Percentiles rank a stretch among this genome's conserved stretches.
These are phyloP conservation scores for Sycophaga agraensis DNA, from an alignment of 1,140 invertebrate genomes.

Conservation along the genomic window DNA sequence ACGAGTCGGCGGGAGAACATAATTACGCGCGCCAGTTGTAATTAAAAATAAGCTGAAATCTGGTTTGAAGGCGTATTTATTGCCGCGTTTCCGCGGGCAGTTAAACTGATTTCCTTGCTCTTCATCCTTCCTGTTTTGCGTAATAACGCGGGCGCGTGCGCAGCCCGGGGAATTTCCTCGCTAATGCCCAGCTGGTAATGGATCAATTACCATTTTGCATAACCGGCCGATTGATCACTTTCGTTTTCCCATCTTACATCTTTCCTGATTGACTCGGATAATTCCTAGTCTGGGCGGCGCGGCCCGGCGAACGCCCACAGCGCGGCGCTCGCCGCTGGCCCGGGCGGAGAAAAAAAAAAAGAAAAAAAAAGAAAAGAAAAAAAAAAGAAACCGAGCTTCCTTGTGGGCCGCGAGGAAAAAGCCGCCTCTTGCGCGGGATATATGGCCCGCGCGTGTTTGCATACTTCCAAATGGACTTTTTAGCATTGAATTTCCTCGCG, in stretches of 20 bases:
- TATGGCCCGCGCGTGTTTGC: too few species aligned
- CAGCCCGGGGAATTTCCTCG: constrained; percentile 2
- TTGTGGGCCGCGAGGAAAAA: background rate
- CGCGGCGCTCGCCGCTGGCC: too few species aligned
- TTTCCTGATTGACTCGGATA: constrained; percentile 26
- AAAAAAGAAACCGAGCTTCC: background rate
- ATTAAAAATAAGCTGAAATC: constrained; percentile 10
- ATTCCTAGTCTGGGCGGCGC: background rate
- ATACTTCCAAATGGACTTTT: too few species aligned
- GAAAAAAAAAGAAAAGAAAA: too few species aligned
- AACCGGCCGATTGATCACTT: constrained; percentile 23
- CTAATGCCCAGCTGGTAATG: constrained; percentile 12
- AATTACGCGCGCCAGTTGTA: background rate
- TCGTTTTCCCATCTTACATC: constrained; percentile 12
- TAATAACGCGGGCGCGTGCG: too few species aligned
- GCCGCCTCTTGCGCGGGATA: too few species aligned
- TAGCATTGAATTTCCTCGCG: too few species aligned
- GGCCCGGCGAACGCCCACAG: background rate
- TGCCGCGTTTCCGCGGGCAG: background rate
- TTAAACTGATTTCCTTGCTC: constrained; percentile 12
- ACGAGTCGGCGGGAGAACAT: too few species aligned
- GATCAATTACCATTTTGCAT: constrained; percentile 28
- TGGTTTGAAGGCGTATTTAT: constrained; percentile 5
- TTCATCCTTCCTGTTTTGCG: constrained; percentile 22
- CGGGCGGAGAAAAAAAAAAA: too few species aligned